phyloP scores from a whole-genome alignment of 2,797 vertebrate genomes.

The Helostoma temminkii region DNA sequence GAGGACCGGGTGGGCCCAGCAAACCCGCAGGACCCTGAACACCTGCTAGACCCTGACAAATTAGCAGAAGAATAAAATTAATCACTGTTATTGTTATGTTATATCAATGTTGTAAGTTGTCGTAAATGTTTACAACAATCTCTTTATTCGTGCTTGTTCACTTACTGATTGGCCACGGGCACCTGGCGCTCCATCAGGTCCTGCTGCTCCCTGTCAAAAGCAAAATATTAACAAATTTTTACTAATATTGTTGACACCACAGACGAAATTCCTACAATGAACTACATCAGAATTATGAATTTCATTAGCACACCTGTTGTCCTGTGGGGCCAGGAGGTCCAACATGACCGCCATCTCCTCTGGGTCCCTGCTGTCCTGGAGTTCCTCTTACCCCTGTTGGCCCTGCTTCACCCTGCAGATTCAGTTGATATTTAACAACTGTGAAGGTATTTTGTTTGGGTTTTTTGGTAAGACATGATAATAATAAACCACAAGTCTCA shows the following conservation, averaged over 20 bases:
- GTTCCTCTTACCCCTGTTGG: slow-evolving; percentile 93
- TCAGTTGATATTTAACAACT: background rate
- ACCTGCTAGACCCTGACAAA: slow-evolving; percentile 90
- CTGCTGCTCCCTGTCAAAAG: slow-evolving; percentile 86
- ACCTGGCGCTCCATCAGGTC: slow-evolving; percentile 89
- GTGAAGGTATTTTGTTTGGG: too few species aligned
- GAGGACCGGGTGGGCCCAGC: slow-evolving; percentile 88
- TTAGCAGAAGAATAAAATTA: too few species aligned
- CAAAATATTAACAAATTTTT: background rate
- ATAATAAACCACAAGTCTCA: too few species aligned
- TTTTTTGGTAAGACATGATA: too few species aligned
- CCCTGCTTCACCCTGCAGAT: slow-evolving; percentile 90
- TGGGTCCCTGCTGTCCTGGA: slow-evolving; percentile 90
- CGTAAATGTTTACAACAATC: too few species aligned
- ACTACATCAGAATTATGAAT: background rate
- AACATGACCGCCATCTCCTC: slow-evolving; percentile 89
- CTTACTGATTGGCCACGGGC: slow-evolving; percentile 90
- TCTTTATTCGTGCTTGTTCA: slow-evolving; percentile 19
- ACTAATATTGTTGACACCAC: background rate
- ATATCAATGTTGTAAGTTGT: background rate
- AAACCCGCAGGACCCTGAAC: slow-evolving; percentile 89
- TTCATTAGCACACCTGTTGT: slow-evolving; percentile 83
- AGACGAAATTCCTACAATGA: background rate
- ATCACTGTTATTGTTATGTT: too few species aligned
- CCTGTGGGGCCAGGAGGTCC: slow-evolving; percentile 88